Conservation (phyloP, 2,888 invertebrate species). For the Coleophora flavipennella region DNA sequence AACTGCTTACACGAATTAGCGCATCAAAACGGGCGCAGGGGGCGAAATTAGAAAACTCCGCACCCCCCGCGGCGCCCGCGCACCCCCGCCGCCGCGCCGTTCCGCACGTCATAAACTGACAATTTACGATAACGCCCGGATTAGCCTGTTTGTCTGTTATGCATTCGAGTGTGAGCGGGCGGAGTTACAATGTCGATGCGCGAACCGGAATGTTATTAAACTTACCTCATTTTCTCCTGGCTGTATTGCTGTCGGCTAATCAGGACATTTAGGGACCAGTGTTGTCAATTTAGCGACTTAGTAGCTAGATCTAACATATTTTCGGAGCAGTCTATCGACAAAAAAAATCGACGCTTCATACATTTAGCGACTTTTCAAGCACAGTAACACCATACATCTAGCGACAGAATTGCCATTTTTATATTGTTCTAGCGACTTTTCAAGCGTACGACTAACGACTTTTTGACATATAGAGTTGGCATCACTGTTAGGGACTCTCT, state of each 20-base stretch:
- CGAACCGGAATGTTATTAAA: conserved; percentile 27
- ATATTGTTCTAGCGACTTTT: too few relatives aligned
- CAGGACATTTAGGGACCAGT: conserved; percentile 35
- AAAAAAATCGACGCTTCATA: too few relatives aligned
- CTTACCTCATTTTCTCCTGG: too few relatives aligned
- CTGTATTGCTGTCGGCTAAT: conserved; percentile 5
- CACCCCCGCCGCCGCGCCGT: conserved; percentile 45
- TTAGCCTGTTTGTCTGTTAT: conserved; percentile 72
- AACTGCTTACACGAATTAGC: conserved; percentile 73
- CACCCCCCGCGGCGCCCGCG: conserved; percentile 26
- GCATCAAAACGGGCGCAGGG: conserved; percentile 66
- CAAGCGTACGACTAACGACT: too few relatives aligned
- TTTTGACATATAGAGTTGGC: too few relatives aligned
- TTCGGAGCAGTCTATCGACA: too few relatives aligned
- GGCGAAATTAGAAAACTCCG: conserved; percentile 69
- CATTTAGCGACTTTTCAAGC: too few relatives aligned
- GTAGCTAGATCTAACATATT: too few relatives aligned
- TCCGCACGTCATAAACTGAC: conserved; percentile 75
- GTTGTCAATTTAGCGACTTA: too few relatives aligned
- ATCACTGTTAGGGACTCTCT: too few relatives aligned
- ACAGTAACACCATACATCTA: too few relatives aligned
- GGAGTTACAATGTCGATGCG: conserved; percentile 35
- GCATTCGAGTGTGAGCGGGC: conserved; percentile 40
- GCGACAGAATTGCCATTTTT: too few relatives aligned
- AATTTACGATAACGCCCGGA: conserved; percentile 73